phyloP scores from a whole-genome alignment of 2,888 invertebrate genomes.

The Phortica okadai region DNA sequence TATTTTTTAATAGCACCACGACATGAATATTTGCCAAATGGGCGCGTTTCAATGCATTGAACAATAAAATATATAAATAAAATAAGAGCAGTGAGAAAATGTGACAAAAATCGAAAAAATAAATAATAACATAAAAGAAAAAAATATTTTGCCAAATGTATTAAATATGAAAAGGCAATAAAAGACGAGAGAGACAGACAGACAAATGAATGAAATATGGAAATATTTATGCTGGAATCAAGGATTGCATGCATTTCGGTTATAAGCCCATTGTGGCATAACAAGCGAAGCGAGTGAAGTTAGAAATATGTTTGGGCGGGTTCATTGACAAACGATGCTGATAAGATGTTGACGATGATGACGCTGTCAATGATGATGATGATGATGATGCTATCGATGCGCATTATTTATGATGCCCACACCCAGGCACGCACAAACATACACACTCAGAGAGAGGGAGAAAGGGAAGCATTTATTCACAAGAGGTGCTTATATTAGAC shows the following conservation, averaged over 20 bases:
- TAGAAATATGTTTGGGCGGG: neutral
- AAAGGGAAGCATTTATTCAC: neutral
- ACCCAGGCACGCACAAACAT: conserved; percentile 9
- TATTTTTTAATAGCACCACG: neutral
- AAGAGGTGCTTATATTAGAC: too few species aligned
- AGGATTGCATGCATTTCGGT: neutral
- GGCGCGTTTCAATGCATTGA: neutral
- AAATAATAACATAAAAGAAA: neutral
- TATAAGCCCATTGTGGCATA: neutral
- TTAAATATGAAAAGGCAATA: too few species aligned
- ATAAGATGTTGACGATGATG: conserved; percentile 42
- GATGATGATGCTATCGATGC: conserved; percentile 44
- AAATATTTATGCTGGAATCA: neutral
- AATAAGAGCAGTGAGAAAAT: neutral
- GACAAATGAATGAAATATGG: neutral
- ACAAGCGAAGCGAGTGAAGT: neutral
- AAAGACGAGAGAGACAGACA: neutral
- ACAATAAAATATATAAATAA: neutral
- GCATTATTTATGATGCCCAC: conserved; percentile 51
- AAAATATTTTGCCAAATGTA: neutral
- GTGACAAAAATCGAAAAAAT: neutral
- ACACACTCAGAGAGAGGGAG: neutral
- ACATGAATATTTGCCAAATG: conserved; percentile 2
- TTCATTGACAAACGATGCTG: conserved; percentile 50
- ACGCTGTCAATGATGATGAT: neutral